phyloP scores from a whole-genome alignment of 2,797 vertebrate genomes.

The Ctenochaetus hawaiiensis region DNA sequence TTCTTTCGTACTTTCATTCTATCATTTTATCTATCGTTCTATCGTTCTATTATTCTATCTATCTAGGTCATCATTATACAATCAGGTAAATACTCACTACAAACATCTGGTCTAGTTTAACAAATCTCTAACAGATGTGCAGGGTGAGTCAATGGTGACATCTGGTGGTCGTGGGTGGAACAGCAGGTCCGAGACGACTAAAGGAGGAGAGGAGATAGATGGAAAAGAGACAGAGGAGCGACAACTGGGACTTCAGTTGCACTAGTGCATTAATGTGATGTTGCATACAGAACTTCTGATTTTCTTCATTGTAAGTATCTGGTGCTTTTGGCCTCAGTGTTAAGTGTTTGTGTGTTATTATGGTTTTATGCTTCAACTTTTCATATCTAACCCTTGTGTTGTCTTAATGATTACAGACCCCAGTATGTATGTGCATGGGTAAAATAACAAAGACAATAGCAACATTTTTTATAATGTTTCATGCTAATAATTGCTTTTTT shows the following conservation, averaged over 20 bases:
- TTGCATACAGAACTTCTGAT: neutral
- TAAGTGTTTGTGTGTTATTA: neutral
- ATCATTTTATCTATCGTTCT: no score
- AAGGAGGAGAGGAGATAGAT: neutral
- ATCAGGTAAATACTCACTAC: neutral
- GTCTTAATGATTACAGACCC: no score
- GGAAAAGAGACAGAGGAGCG: neutral
- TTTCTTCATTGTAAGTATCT: neutral
- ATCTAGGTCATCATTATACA: neutral
- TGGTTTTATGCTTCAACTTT: neutral
- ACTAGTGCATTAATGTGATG: neutral
- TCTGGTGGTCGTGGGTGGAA: slow-evolving; percentile 28
- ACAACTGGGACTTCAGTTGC: neutral
- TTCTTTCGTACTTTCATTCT: no score
- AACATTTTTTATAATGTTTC: neutral
- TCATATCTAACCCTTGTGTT: neutral
- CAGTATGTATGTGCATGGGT: neutral
- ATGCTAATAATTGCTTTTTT: neutral
- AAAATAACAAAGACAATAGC: neutral
- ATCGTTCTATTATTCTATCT: no score
- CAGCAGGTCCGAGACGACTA: neutral
- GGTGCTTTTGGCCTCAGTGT: neutral
- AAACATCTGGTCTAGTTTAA: neutral
- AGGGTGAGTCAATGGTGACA: slow-evolving; percentile 1
- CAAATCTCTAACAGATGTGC: no score